Percentiles rank a stretch among this genome's conserved stretches.
These are phyloP conservation scores for Drosophila micromelanica DNA, from an alignment of 1,140 invertebrate species.

Conservation along the genomic window DNA sequence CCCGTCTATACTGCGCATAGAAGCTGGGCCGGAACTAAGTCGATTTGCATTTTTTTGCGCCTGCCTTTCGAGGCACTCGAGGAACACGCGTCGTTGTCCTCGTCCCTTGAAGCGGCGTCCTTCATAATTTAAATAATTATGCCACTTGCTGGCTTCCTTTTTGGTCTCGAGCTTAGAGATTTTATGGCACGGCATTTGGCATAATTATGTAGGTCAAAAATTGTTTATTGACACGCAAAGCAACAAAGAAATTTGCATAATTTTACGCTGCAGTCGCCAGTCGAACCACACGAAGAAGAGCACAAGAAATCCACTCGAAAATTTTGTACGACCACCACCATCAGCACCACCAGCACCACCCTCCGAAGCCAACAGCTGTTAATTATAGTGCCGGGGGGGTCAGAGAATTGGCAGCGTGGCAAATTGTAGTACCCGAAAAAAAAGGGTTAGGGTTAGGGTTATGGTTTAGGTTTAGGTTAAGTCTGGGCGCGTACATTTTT, in stretches of 20 bases:
- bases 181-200: conserved; percentile 77
- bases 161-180: conserved; percentile 68
- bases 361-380: conserved; percentile 69
- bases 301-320: conserved; percentile 18
- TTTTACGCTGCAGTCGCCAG: conserved; percentile 71
- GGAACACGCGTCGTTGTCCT: conserved; percentile 68
- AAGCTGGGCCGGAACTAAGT: conserved; percentile 77
- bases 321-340: not conserved
- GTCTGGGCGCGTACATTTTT: conserved; percentile 57
- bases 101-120: conserved; percentile 49
- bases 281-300: conserved; percentile 7
- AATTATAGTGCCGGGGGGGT: conserved; percentile 66
- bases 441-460: conserved; percentile 23
- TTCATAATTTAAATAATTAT: conserved; percentile 84
- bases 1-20: conserved; percentile 62
- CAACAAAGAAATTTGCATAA: conserved; percentile 82
- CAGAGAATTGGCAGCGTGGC: conserved; percentile 55
- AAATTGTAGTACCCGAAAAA: conserved; percentile 54
- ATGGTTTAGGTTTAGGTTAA: conserved; percentile 10
- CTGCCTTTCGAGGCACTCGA: conserved; percentile 43
- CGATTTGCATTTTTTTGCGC: conserved; percentile 58
- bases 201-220: conserved; percentile 84
- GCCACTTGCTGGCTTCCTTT: conserved; percentile 81
- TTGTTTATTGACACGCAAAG: conserved; percentile 83
- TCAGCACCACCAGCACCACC: not conserved